A percentile compares a stretch with the other conserved stretches of the same genome.
phyloP scores from a whole-genome alignment of 2,797 vertebrate species.

The Triplophysa yarkandensis region DNA sequence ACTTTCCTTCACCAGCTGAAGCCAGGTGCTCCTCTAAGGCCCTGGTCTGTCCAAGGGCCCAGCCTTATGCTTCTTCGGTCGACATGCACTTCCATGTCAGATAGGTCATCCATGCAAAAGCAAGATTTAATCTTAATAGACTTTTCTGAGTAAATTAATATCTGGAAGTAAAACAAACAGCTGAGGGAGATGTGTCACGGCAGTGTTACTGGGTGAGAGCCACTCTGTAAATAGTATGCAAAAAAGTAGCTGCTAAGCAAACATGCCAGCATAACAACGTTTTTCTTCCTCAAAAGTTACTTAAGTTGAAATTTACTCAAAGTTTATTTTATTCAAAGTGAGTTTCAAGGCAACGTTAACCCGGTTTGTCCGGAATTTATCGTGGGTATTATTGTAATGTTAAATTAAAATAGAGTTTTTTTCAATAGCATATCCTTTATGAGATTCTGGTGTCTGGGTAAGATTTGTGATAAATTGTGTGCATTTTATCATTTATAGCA shows the following conservation, averaged over 20 bases:
- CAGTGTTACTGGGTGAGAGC: constrained; percentile 38
- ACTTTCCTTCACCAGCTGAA: constrained; percentile 36
- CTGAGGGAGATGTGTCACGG: constrained; percentile 40
- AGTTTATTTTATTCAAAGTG: too few species aligned
- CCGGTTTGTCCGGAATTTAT: too few species aligned
- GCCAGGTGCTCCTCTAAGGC: constrained; percentile 3
- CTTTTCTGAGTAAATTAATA: constrained; percentile 76
- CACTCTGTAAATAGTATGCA: constrained; percentile 18
- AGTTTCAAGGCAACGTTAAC: too few species aligned
- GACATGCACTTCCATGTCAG: constrained; percentile 61
- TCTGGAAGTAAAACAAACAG: constrained; percentile 76
- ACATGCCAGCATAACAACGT: constrained; percentile 11
- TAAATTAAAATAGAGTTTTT: too few species aligned
- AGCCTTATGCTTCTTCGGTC: constrained; percentile 49
- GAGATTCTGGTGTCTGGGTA: not conserved
- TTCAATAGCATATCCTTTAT: not conserved
- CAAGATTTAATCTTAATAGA: constrained; percentile 76
- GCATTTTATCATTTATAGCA: not conserved
- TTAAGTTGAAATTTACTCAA: too few species aligned
- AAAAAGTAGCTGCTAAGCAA: constrained; percentile 19
- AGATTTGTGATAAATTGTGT: too few species aligned
- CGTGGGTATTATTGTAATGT: too few species aligned
- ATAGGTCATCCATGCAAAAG: constrained; percentile 58
- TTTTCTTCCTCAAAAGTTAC: too few species aligned
- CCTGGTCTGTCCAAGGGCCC: constrained; percentile 14